Percentiles rank a stretch among this genome's conserved stretches.
phyloP scores from a whole-genome alignment of 2,113 vertebrate species.

The Pantherophis guttatus region DNA sequence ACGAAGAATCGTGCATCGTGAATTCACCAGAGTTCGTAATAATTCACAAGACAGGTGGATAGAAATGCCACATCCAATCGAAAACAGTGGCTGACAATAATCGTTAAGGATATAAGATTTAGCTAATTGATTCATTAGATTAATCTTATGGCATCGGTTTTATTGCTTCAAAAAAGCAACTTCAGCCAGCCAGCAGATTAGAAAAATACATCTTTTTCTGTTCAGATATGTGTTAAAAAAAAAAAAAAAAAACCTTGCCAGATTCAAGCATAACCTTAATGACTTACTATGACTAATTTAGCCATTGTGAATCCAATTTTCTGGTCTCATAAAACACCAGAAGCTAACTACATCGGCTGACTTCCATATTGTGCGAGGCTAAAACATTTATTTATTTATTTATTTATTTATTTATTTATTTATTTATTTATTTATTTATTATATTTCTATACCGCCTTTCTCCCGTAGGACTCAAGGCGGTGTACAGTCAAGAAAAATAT shows the following conservation, averaged over 20 bases:
- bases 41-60: no score
- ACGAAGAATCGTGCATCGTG: not conserved
- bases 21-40: not conserved
- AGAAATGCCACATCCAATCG: no score
- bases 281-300: not conserved
- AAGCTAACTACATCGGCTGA: not conserved
- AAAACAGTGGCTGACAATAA: not conserved
- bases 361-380: not conserved
- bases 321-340: not conserved
- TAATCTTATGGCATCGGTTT: not conserved
- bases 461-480: no score
- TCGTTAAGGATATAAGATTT: not conserved
- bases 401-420: no score
- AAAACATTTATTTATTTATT: no score
- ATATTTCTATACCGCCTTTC: no score
- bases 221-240: not conserved
- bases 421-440: no score
- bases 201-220: not conserved
- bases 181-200: not conserved
- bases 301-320: not conserved
- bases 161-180: not conserved
- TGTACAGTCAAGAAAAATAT: no score
- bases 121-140: not conserved
- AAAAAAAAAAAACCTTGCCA: not conserved
- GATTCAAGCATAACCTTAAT: not conserved